These are phyloP conservation scores for Oophaga sylvatica DNA, from an alignment of 2,797 vertebrate species.

Conservation along the genomic window DNA sequence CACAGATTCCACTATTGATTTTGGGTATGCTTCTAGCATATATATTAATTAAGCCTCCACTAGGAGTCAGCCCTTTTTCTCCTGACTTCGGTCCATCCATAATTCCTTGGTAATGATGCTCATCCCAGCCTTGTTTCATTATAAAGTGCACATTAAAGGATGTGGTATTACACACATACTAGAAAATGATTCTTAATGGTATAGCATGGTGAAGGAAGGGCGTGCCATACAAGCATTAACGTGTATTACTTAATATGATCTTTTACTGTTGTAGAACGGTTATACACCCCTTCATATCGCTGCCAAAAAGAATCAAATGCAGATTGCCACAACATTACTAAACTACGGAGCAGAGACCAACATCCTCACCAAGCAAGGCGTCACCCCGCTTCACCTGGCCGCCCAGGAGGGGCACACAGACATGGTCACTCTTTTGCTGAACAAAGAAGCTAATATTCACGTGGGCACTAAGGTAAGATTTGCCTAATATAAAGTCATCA, in stretches of 20 bases:
- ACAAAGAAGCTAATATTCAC: conserved; percentile 86
- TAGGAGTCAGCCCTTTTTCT: background rate
- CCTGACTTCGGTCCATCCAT: background rate
- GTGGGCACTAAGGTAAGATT: conserved; percentile 86
- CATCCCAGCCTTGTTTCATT: background rate
- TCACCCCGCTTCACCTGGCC: conserved; percentile 91
- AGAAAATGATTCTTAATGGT: no score
- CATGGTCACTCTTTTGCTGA: conserved; percentile 87
- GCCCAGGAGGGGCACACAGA: conserved; percentile 92
- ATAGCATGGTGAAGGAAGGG: background rate
- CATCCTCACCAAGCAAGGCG: conserved; percentile 92
- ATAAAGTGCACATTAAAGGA: background rate
- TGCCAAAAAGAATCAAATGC: conserved; percentile 98
- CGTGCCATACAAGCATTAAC: background rate
- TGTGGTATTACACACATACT: background rate
- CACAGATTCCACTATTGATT: background rate
- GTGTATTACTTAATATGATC: background rate
- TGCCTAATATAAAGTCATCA: background rate
- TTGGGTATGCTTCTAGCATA: background rate
- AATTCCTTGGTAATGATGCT: background rate
- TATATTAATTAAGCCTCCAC: background rate
- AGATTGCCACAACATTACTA: conserved; percentile 89
- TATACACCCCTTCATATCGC: conserved; percentile 98
- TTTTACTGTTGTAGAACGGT: conserved; percentile 81
- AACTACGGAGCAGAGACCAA: conserved; percentile 89